phyloP scores from a whole-genome alignment of 2,888 invertebrate genomes.

The Scrobipalpa costella region DNA sequence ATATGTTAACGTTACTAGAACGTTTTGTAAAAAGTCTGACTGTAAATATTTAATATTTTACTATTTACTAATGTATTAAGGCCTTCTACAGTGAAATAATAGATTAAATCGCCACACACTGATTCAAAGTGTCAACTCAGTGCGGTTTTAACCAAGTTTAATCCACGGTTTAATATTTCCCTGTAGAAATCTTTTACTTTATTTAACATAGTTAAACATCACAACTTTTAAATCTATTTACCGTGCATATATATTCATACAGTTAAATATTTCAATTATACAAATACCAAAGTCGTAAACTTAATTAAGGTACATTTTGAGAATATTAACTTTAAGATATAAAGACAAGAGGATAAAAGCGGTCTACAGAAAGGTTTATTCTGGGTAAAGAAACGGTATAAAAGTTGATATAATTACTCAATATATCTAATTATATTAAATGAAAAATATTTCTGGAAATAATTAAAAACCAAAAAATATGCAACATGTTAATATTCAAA shows the following conservation, averaged over 20 bases:
- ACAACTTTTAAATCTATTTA: neutral
- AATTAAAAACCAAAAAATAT: too few species aligned
- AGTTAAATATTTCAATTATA: slow-evolving; percentile 52
- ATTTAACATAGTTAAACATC: neutral
- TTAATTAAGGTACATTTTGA: neutral
- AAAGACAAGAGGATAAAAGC: neutral
- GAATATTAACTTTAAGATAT: slow-evolving; percentile 37
- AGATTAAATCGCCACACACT: too few species aligned
- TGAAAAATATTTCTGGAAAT: neutral
- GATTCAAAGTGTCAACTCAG: too few species aligned
- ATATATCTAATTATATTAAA: neutral
- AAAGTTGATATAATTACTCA: neutral
- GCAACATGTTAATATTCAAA: too few species aligned
- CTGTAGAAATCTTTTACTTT: neutral
- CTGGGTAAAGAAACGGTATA: neutral
- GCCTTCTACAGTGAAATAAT: slow-evolving; percentile 2
- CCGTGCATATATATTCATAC: neutral
- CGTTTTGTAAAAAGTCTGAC: slow-evolving; percentile 60
- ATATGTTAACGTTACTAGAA: slow-evolving; percentile 7
- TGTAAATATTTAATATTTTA: slow-evolving; percentile 60
- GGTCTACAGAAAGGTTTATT: slow-evolving; percentile 1
- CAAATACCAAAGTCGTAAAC: slow-evolving; percentile 44
- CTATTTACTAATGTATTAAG: slow-evolving; percentile 25
- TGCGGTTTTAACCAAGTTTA: too few species aligned
- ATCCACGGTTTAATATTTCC: too few species aligned